These are phyloP conservation scores for Onychomys leucogaster DNA, from an alignment of 2,797 vertebrate species.

Conservation along the genomic window DNA sequence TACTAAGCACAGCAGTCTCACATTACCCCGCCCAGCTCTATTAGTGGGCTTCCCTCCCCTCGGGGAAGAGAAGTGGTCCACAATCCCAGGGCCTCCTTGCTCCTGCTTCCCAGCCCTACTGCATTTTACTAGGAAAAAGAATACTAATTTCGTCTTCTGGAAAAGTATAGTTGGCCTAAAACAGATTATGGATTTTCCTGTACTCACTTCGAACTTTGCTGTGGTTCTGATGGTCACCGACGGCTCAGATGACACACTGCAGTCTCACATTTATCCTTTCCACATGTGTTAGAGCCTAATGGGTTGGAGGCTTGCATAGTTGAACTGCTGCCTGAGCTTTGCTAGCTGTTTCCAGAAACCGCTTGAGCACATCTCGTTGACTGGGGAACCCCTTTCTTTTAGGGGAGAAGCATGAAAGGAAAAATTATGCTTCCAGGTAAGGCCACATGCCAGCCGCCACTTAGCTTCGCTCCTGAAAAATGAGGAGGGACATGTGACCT, in stretches of 20 bases:
- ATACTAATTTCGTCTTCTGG: slow-evolving; percentile 46
- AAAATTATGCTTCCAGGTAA: background rate
- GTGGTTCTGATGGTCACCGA: slow-evolving; percentile 47
- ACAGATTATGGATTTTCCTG: slow-evolving; percentile 45
- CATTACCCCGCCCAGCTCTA: background rate
- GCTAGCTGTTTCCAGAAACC: slow-evolving; percentile 67
- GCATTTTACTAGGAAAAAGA: background rate
- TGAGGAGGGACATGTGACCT: background rate
- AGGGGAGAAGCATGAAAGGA: background rate
- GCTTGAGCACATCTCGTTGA: slow-evolving; percentile 49
- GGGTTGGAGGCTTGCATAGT: slow-evolving; percentile 49
- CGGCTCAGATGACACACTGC: slow-evolving; percentile 61
- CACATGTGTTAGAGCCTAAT: background rate
- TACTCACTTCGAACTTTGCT: slow-evolving; percentile 14
- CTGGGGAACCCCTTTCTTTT: slow-evolving; percentile 34
- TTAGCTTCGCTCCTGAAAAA: background rate
- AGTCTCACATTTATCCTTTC: background rate
- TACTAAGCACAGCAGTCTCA: background rate
- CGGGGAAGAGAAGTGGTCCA: background rate
- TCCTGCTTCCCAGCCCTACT: background rate
- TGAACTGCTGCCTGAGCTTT: slow-evolving; percentile 50
- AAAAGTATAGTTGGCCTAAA: slow-evolving; percentile 39
- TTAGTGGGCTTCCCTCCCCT: no score
- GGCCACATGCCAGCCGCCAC: background rate
- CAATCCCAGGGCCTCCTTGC: background rate